Base-by-base conservation (phyloP, 2,113 vertebrate species). In the Tapirus terrestris region DNA sequence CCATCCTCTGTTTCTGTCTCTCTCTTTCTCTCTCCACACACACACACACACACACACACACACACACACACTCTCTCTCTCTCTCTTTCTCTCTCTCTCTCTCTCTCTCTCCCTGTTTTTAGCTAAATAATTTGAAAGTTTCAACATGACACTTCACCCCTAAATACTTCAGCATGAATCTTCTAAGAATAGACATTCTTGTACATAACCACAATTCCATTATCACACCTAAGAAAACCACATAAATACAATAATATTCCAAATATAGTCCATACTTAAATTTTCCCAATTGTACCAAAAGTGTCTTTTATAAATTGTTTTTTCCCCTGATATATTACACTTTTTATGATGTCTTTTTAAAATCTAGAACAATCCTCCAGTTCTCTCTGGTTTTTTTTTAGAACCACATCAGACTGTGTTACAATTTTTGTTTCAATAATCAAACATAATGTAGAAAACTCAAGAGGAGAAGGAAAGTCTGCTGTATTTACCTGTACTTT, bases 331-430 rank as follows among this genome's bases (percentile, higher is more conserved):
- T 60, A 36, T 53, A 33, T 60, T 60, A 58, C 61, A 67, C 82
- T 94, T 48, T 80, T 91, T 60, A 65, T 83, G 5, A 31, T 93
- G 5, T 86, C 51, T 97, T 84, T 95, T 89, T 67, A 45, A 85
- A 89, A 60, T 86, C 43, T 76, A 31, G 8, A 81, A 72, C 17
- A 79, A 8, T 79, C 21, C 18, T 20, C 16, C 23, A 48, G 43
- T 33, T 70, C 23, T 95, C 53, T 94, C 1, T 72, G 20, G 25
- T 92, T 51, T 68, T 68, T 77, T 53, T 75, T 29, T 72, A 87
- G 43, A 80, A 80, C 67, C 12, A 63, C 3, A 81, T 89, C 51
- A 77, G 61, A 12, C 61, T 76, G 3, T 56, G 21, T 72, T 93
- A 67, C 0, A 81, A 53, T 76, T 63, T 91, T 82, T 96, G 10